These are phyloP conservation scores for Poecile atricapillus DNA, from an alignment of 2,113 vertebrate species.

Conservation along the genomic window DNA sequence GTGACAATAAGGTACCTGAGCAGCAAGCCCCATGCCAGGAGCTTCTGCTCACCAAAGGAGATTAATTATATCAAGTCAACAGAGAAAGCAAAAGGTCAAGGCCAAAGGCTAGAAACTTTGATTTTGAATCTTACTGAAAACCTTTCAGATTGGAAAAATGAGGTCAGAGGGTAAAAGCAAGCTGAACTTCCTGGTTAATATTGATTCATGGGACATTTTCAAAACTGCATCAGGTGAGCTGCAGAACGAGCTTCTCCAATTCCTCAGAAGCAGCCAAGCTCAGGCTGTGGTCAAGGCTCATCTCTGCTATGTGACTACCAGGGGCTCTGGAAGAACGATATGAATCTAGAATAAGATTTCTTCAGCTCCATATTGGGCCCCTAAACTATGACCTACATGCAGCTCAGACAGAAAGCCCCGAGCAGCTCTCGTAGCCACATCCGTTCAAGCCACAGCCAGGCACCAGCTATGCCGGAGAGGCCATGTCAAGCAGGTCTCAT, in stretches of 20 bases:
- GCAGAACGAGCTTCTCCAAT: not conserved
- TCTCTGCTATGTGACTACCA: not conserved
- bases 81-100: not conserved
- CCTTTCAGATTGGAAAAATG: not conserved
- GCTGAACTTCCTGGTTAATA: not conserved
- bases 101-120: not conserved
- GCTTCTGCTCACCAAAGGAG: not conserved
- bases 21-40: not conserved
- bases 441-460: not conserved
- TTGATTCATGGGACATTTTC: not conserved
- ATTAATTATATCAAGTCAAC: not conserved
- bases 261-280: not conserved
- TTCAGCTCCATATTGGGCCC: not conserved
- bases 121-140: not conserved
- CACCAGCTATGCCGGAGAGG: not conserved
- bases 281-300: not conserved
- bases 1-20: not conserved
- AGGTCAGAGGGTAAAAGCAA: not conserved
- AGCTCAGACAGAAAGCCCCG: not conserved
- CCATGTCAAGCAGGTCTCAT: not conserved
- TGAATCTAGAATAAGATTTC: not conserved
- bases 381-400: rapidly evolving
- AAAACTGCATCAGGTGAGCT: not conserved
- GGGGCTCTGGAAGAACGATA: not conserved
- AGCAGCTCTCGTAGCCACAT: not conserved